Evolutionary conservation across 2,113 vertebrate species (phyloP), one percentile per base, ranked within the genome.

Genomic region (Eurypyga helias): DNA sequence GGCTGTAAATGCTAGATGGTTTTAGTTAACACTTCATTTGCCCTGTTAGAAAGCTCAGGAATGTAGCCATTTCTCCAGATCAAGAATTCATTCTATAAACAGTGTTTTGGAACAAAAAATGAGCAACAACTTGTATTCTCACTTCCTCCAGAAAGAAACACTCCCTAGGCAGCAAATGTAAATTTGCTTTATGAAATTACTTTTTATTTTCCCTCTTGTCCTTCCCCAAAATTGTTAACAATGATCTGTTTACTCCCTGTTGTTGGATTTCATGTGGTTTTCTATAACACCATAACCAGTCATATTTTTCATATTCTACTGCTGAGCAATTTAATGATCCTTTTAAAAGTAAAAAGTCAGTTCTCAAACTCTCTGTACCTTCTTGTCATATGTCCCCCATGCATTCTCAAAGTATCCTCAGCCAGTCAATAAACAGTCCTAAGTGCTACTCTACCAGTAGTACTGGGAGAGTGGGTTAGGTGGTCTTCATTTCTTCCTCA

Each of bases 381-480:
- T 51, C 33, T 20, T 58, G 19, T 24, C 15, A 7, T 31, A 48
- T 2, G 2, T 12, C 4, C 19, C 26, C 24, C 2, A 2, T 2
- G 4, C 26, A 51, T 43, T 64, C 70, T 14, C 82, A 46, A 25
- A 70, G 41, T 6, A 52, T 8, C 28, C 3, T 3, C 52, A 84
- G 29, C 14, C 58, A 87, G 28, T 28, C 75, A 57, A 28, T 16
- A 17, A 51, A 29, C 8, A 69, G 36, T 21, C 20, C 33, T 24
- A 62, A 48, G 31, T 4, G 46, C 17, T 19, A n/a, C 29, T 46
- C 43, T 81, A 72, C 48, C 62, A 75, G n/a, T 7, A 41, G 57
- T 21, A 25, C 33, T 9, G 19, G 28, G 36, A 67, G 36, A 58
- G 17, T 7, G 15, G 14, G 13, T 70, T 31, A 57, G 49, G 41